A percentile compares a stretch with the other conserved stretches of the same genome.
Evolutionary conservation across 2,797 vertebrate genomes (phyloP).

Genomic region (Scyliorhinus canicula): DNA sequence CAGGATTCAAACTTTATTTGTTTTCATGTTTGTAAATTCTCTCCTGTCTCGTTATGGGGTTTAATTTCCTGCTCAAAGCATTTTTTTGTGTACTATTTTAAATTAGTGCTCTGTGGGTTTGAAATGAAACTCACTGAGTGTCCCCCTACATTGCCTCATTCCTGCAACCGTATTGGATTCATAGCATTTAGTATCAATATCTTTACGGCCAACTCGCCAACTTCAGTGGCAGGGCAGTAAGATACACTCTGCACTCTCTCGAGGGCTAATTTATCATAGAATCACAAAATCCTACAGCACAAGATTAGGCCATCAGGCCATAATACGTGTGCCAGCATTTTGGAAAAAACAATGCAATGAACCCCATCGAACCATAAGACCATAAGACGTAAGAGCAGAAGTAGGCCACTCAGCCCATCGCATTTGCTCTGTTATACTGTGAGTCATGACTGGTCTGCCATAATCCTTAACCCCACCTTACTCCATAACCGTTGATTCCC

Average conservation of each 20-base stretch:
- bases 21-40: background rate
- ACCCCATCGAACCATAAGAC: too few relatives aligned
- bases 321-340: background rate
- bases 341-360: background rate
- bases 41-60: background rate
- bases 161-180: background rate
- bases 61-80: background rate
- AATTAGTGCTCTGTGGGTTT: background rate
- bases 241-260: background rate
- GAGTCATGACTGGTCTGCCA: too few relatives aligned
- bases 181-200: background rate
- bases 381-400: too few relatives aligned
- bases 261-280: background rate
- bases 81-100: background rate
- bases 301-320: background rate
- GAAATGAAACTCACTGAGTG: background rate
- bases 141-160: background rate
- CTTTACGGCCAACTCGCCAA: background rate
- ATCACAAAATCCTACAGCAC: too few relatives aligned
- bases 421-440: too few relatives aligned
- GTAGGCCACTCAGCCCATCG: too few relatives aligned
- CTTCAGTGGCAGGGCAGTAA: background rate
- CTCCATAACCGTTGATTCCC: too few relatives aligned
- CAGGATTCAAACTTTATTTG: background rate
- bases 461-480: too few relatives aligned